Conservation (phyloP, 2,888 invertebrate species). For the Sisyra terminalis region DNA sequence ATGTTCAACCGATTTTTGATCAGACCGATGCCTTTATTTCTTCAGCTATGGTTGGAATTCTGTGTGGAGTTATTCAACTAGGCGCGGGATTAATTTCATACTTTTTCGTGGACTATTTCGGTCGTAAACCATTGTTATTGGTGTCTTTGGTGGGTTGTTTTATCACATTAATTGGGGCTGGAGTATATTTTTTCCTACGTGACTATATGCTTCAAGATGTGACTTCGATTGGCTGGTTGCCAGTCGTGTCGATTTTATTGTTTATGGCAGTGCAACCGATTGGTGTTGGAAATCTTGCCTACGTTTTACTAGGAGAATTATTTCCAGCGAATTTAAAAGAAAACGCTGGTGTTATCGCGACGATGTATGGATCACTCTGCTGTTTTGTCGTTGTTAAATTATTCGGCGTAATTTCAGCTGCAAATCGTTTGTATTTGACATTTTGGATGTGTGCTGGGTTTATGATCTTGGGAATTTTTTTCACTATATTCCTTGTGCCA, state of each 20-base stretch:
- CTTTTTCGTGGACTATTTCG: constrained; percentile 42
- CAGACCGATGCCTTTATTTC: constrained; percentile 26
- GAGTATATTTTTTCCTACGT: constrained; percentile 11
- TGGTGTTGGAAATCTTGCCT: constrained; percentile 33
- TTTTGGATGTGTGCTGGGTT: constrained; percentile 20
- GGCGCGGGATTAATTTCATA: constrained; percentile 37
- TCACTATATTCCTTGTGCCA: constrained; percentile 20
- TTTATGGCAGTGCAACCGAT: constrained; percentile 33
- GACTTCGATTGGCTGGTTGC: constrained; percentile 28
- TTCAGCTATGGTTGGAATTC: constrained; percentile 37
- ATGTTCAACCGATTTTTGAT: constrained; percentile 44
- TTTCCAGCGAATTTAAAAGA: constrained; percentile 30
- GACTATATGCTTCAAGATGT: constrained; percentile 13
- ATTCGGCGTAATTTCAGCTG: constrained; percentile 19
- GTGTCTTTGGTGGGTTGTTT: constrained; percentile 32
- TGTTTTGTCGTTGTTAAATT: constrained; percentile 24
- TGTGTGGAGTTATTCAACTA: constrained; percentile 38
- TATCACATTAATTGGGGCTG: constrained; percentile 24
- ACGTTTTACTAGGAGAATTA: constrained; percentile 28
- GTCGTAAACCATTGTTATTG: constrained; percentile 43
- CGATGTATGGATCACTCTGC: constrained; percentile 25
- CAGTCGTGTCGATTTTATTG: constrained; percentile 28
- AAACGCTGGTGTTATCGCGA: constrained; percentile 28
- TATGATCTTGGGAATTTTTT: constrained; percentile 15
- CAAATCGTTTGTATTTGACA: constrained; percentile 19